phyloP scores from a whole-genome alignment of 2,888 invertebrate genomes.

The Spilarctia lutea region DNA sequence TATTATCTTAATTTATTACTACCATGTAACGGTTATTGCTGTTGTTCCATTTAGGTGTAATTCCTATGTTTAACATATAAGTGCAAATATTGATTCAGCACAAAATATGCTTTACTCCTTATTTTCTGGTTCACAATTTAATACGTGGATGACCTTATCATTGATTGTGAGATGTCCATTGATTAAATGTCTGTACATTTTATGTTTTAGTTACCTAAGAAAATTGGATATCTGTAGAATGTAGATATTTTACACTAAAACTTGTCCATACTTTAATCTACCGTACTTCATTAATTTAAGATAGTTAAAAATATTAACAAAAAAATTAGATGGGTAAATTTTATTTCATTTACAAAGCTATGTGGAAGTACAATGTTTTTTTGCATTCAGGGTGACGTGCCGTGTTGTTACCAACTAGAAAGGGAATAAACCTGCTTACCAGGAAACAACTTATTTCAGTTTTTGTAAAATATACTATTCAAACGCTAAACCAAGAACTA shows the following conservation, averaged over 20 bases:
- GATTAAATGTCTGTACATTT: too few relatives aligned
- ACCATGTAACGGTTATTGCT: conserved; percentile 31
- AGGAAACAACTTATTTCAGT: not conserved
- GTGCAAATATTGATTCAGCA: not conserved
- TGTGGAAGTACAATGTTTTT: not conserved
- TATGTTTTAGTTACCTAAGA: too few relatives aligned
- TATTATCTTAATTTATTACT: conserved; percentile 39
- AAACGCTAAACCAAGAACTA: conserved; percentile 33
- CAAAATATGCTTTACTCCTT: not conserved
- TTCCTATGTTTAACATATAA: not conserved
- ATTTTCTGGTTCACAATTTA: too few relatives aligned
- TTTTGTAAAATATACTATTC: conserved; percentile 1
- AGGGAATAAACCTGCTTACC: not conserved
- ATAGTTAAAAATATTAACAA: too few relatives aligned
- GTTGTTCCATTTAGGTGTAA: not conserved
- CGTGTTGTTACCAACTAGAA: not conserved
- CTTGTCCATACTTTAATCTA: too few relatives aligned
- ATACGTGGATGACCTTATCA: too few relatives aligned
- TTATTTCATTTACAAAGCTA: not conserved
- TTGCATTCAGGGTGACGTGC: not conserved
- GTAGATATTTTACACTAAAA: not conserved
- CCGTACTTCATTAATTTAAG: too few relatives aligned
- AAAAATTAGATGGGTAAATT: too few relatives aligned
- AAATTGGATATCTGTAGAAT: too few relatives aligned
- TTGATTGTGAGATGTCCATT: too few relatives aligned